Base-by-base conservation (phyloP, 2,797 vertebrate genomes). In the Karalla daura region DNA sequence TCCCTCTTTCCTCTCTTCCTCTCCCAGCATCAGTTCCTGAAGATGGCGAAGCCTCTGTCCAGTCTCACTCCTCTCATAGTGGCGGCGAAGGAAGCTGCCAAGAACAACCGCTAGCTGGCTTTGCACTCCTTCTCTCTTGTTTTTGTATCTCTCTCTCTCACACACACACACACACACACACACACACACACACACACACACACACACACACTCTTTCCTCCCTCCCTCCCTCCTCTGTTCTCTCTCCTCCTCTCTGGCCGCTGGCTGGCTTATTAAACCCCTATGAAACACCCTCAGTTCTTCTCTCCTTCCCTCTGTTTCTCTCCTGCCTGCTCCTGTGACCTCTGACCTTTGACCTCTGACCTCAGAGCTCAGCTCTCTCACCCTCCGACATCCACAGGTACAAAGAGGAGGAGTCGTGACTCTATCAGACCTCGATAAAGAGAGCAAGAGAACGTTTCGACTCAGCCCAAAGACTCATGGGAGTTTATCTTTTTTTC, bases 61-160 rank as follows among this genome's bases (percentile, higher is more conserved):
- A 98, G 97, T 75, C 96, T 98, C 69, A 98, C 96, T 21, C 97
- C 97, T 43, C 93, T 98, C 82, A 98, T 98, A 14, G 67, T 96
- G 47, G 97, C 97, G 5, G 96, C 97, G 10, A 99, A 99, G 88
- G 97, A 99, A 70, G 96, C 96, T 0, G 92, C 95, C 23, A 98
- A 98, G 90, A 97, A 94, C 93, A 98, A 94, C 92, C 96, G 95
- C 76, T 98, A 91, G 82, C 62, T 25, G 79, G 5, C 32, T 63
- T 60, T 54, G 45, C 54, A 56, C 68, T 81, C 68, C 0, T 52
- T 10, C 3, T 15, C 27, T 28, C 23, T 1, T 58, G 47, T 41
- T 1, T 64, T 17, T 59, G 12, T 39, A 6, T 14, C 27, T n/a
- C 9, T 20, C 17, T 27, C 2, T 25, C n/a, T 52, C 7, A 11